Evolutionary conservation across 1,140 invertebrate genomes (phyloP).

Genomic region (Drosophila pectinifera): DNA sequence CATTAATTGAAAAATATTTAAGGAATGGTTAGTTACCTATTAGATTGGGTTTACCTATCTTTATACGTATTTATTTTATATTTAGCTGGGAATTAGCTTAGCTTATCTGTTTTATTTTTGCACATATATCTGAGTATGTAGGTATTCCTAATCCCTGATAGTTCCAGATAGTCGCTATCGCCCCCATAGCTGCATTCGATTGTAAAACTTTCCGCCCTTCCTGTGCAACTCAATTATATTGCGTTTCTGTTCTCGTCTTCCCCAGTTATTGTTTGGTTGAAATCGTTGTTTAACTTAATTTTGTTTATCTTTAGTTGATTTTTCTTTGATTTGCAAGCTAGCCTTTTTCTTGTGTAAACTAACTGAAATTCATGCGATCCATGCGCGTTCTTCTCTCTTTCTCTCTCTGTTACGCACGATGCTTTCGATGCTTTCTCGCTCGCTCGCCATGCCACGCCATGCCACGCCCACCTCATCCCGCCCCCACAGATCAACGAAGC

Average conservation of each 20-base stretch:
- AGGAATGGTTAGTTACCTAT: too few relatives aligned
- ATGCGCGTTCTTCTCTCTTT: constrained; percentile 65
- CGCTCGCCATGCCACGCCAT: constrained; percentile 46
- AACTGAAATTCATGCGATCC: constrained; percentile 68
- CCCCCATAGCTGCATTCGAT: background rate
- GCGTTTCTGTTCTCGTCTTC: constrained; percentile 6
- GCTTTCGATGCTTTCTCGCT: constrained; percentile 55
- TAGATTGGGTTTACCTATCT: background rate
- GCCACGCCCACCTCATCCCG: constrained; percentile 38
- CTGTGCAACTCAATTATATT: background rate
- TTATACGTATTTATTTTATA: too few relatives aligned
- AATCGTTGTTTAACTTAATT: constrained; percentile 28
- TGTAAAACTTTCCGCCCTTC: background rate
- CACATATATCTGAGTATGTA: background rate
- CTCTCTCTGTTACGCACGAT: constrained; percentile 44
- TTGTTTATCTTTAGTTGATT: constrained; percentile 32
- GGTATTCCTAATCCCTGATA: constrained; percentile 8
- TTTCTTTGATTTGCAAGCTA: constrained; percentile 52
- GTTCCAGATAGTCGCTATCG: background rate
- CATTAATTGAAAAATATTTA: background rate
- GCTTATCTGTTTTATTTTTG: constrained; percentile 14
- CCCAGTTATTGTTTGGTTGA: constrained; percentile 21
- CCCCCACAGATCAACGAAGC: constrained; percentile 86
- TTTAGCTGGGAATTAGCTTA: constrained; percentile 3
- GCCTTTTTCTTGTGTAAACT: constrained; percentile 52